These are phyloP conservation scores for Phalacrocorax carbo DNA, from an alignment of 2,113 vertebrate genomes.

Conservation along the genomic window DNA sequence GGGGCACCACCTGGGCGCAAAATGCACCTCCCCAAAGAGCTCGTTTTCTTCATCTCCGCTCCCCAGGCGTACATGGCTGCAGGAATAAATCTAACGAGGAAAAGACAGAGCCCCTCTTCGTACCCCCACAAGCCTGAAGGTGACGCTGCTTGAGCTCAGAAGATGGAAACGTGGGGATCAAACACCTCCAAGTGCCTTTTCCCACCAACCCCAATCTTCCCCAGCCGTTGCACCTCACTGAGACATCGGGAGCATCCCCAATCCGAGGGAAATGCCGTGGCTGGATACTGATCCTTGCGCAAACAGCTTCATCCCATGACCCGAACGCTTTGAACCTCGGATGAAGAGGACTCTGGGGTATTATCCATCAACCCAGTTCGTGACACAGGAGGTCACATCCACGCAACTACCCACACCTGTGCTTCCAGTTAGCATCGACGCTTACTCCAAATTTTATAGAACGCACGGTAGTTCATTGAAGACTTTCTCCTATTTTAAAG, in stretches of 20 bases:
- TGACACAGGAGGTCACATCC: neutral
- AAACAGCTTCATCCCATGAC: neutral
- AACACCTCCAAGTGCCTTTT: neutral
- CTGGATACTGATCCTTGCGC: neutral
- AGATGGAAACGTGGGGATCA: accelerated
- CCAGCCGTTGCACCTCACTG: neutral
- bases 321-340: accelerated
- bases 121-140: neutral
- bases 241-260: neutral
- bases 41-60: neutral
- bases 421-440: neutral
- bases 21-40: accelerated
- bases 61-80: accelerated
- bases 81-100: neutral
- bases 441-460: accelerated
- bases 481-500: neutral
- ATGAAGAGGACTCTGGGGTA: neutral
- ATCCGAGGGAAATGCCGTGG: neutral
- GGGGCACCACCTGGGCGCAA: neutral
- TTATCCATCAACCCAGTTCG: neutral
- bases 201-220: neutral
- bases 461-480: neutral
- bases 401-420: accelerated
- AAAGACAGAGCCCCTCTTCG: accelerated
- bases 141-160: neutral